phyloP scores from a whole-genome alignment of 2,888 invertebrate genomes.

The Itoplectis maculator region DNA sequence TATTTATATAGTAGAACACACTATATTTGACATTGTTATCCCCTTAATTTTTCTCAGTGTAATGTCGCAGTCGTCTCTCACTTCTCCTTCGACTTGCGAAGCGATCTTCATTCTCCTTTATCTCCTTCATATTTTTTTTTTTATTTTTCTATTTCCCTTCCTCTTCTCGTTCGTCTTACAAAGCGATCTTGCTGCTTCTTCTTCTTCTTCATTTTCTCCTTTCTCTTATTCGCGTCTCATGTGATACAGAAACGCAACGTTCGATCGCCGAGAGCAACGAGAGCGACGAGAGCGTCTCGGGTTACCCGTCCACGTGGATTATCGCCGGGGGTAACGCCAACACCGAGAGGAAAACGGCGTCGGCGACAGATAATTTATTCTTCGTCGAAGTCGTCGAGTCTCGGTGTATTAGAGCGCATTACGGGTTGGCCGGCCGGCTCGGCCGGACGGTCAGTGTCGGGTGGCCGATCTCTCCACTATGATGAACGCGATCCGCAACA shows the following conservation, averaged over 20 bases:
- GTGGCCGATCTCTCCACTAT: neutral
- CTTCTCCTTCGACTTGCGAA: too few species aligned
- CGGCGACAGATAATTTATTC: slow-evolving; percentile 36
- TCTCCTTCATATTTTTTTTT: too few species aligned
- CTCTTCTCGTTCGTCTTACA: too few species aligned
- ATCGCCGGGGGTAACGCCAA: slow-evolving; percentile 2
- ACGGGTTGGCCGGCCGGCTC: neutral
- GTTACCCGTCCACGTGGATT: slow-evolving; percentile 52
- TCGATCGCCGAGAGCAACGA: slow-evolving; percentile 36
- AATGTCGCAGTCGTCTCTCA: too few species aligned
- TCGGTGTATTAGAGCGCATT: slow-evolving; percentile 22
- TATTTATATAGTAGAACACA: too few species aligned
- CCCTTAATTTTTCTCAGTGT: too few species aligned
- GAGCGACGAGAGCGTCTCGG: slow-evolving; percentile 27
- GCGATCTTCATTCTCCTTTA: too few species aligned
- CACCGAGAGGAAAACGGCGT: slow-evolving; percentile 1
- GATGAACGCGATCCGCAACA: too few species aligned
- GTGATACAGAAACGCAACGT: slow-evolving; percentile 28
- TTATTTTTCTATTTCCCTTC: too few species aligned
- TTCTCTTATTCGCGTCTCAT: slow-evolving; percentile 15
- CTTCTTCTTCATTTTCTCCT: neutral
- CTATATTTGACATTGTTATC: too few species aligned
- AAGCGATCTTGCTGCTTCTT: too few species aligned
- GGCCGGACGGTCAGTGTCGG: neutral
- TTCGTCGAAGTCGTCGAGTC: slow-evolving; percentile 25